Evolutionary conservation across 2,113 vertebrate species (phyloP).

Genomic region (Oceanites oceanicus): DNA sequence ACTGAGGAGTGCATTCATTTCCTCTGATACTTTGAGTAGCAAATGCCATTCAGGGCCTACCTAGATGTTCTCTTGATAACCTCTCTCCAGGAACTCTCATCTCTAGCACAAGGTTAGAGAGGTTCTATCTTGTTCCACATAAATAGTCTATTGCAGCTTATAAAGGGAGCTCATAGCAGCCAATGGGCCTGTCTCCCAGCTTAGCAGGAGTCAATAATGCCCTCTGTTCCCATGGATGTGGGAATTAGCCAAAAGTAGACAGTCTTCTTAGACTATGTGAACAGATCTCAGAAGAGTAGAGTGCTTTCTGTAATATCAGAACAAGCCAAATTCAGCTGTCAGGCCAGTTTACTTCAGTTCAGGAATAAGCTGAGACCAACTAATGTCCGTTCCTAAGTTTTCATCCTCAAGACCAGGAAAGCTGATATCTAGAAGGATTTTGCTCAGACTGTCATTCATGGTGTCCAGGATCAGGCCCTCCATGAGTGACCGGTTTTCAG

Average conservation of each 20-base stretch:
- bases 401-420: conserved; percentile 89
- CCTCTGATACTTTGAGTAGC: not conserved
- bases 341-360: conserved; percentile 76
- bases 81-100: not conserved
- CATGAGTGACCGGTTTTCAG: conserved; percentile 82
- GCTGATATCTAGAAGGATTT: conserved; percentile 92
- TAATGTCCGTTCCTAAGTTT: conserved; percentile 78
- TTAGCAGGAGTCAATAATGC: conserved; percentile 7
- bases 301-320: not conserved
- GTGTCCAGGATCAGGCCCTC: conserved; percentile 92
- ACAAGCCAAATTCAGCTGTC: not conserved
- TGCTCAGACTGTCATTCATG: conserved; percentile 93
- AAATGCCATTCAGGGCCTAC: not conserved
- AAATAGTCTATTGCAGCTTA: not conserved
- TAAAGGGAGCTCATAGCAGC: conserved; percentile 29
- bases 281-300: not conserved
- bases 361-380: conserved; percentile 86
- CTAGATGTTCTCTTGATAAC: not conserved
- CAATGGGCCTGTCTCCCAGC: not conserved
- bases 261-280: not conserved
- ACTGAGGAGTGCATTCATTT: not conserved
- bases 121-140: not conserved
- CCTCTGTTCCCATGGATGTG: not conserved
- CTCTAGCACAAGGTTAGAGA: not conserved
- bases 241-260: not conserved